A percentile compares a stretch with the other conserved stretches of the same genome.
phyloP scores from a whole-genome alignment of 1,140 invertebrate species.

The Pseudomyrmex pallidus region DNA sequence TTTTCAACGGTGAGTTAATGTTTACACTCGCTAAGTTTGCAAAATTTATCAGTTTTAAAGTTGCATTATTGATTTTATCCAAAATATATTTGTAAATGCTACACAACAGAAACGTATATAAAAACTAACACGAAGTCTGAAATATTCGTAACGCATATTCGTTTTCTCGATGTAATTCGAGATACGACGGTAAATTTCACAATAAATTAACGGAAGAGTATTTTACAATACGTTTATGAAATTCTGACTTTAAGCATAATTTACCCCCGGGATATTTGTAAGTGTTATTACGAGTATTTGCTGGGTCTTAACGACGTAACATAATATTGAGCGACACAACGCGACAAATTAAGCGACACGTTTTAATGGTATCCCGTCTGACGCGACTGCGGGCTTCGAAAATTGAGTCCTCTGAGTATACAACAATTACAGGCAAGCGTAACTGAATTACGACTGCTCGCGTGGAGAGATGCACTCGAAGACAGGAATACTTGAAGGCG shows the following conservation, averaged over 20 bases:
- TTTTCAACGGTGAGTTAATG: background rate
- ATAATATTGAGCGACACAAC: background rate
- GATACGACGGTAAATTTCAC: background rate
- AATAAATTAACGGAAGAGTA: background rate
- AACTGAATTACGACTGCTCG: constrained; percentile 53
- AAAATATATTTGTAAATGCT: background rate
- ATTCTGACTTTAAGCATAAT: background rate
- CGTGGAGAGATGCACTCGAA: constrained; percentile 55
- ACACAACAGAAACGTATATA: no score
- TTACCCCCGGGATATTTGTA: constrained; percentile 1
- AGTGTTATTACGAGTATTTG: constrained; percentile 23
- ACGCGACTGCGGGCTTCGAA: constrained; percentile 39
- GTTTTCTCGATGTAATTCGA: background rate
- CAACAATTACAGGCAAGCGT: constrained; percentile 54
- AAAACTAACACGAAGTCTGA: background rate
- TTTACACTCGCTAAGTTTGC: background rate
- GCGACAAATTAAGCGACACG: constrained; percentile 49
- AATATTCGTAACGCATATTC: background rate
- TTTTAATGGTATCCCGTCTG: constrained; percentile 35
- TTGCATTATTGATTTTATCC: background rate
- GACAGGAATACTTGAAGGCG: constrained; percentile 56
- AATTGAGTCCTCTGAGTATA: constrained; percentile 56
- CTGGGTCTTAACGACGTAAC: constrained; percentile 20
- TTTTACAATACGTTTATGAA: background rate
- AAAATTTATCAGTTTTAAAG: background rate